These are phyloP conservation scores for Sebastes cheni DNA, from an alignment of 2,797 vertebrate species.

Conservation along the genomic window DNA sequence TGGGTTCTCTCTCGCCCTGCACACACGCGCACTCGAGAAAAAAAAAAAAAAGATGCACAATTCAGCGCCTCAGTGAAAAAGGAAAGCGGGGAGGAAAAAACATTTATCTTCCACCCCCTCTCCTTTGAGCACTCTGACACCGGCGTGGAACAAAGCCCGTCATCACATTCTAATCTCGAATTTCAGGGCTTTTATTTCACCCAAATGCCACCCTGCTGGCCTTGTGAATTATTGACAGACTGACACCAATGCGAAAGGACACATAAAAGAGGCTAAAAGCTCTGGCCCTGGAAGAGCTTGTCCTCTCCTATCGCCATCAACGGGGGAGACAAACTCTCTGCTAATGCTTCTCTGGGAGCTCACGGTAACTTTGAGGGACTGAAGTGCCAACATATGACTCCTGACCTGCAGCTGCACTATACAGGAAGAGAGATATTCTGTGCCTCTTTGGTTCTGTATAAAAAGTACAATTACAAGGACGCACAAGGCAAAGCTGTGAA, in stretches of 20 bases:
- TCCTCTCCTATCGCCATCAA: slow-evolving; percentile 76
- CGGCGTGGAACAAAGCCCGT: slow-evolving; percentile 75
- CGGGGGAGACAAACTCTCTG: slow-evolving; percentile 57
- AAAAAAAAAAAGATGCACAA: slow-evolving; percentile 52
- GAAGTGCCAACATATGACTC: slow-evolving; percentile 54
- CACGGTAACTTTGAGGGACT: slow-evolving; percentile 50
- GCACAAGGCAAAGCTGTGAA: slow-evolving; percentile 40
- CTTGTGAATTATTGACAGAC: slow-evolving; percentile 84
- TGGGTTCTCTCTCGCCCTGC: slow-evolving; percentile 56
- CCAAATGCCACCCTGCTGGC: slow-evolving; percentile 81
- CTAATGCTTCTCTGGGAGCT: slow-evolving; percentile 64
- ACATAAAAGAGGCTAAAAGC: slow-evolving; percentile 83
- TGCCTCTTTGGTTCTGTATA: slow-evolving; percentile 60
- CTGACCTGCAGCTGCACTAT: slow-evolving; percentile 55
- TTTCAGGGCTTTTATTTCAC: slow-evolving; percentile 82
- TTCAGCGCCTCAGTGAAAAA: slow-evolving; percentile 72
- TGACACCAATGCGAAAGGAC: slow-evolving; percentile 82
- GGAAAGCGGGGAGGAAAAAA: slow-evolving; percentile 60
- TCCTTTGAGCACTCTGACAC: slow-evolving; percentile 69
- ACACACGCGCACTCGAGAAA: slow-evolving; percentile 18
- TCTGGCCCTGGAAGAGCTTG: slow-evolving; percentile 73
- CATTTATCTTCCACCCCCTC: slow-evolving; percentile 68
- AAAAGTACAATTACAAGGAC: slow-evolving; percentile 27
- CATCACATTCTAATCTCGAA: slow-evolving; percentile 81
- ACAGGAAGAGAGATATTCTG: slow-evolving; percentile 21